Evolutionary conservation across 2,888 invertebrate species (phyloP).

Genomic region (Microctonus aethiopoides): DNA sequence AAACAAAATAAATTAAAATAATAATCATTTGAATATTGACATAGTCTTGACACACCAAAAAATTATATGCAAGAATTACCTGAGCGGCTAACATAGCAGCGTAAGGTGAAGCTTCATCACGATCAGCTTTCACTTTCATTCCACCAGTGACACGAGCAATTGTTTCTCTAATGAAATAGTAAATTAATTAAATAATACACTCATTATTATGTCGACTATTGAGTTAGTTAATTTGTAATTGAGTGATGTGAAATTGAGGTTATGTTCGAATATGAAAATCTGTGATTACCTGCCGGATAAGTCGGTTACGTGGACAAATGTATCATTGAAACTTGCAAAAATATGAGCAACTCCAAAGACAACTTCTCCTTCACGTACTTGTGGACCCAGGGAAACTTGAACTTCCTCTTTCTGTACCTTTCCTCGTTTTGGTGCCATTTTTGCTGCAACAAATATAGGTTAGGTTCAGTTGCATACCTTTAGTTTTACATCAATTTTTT

Average conservation of each 20-base stretch:
- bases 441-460: constrained; percentile 43
- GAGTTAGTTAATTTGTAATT: no score
- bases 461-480: no score
- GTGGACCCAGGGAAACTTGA: constrained; percentile 94
- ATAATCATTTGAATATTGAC: no score
- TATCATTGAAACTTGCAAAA: constrained; percentile 99
- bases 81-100: constrained; percentile 99
- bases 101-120: constrained; percentile 99
- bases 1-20: no score
- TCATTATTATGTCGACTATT: no score
- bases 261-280: not conserved
- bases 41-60: no score
- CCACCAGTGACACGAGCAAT: constrained; percentile 96
- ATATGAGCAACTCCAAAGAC: constrained; percentile 99
- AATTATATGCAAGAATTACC: no score
- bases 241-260: not conserved
- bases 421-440: constrained; percentile 98
- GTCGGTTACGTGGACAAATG: constrained; percentile 99
- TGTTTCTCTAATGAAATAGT: constrained; percentile 78
- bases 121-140: constrained; percentile 99
- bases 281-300: constrained; percentile 84
- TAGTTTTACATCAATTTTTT: no score
- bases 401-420: constrained; percentile 97
- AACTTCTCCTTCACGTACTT: constrained; percentile 96
- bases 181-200: no score